A percentile compares a stretch with the other conserved stretches of the same genome.
Conservation (phyloP, 2,797 vertebrate genomes). For the Ctenopoma multispine region DNA sequence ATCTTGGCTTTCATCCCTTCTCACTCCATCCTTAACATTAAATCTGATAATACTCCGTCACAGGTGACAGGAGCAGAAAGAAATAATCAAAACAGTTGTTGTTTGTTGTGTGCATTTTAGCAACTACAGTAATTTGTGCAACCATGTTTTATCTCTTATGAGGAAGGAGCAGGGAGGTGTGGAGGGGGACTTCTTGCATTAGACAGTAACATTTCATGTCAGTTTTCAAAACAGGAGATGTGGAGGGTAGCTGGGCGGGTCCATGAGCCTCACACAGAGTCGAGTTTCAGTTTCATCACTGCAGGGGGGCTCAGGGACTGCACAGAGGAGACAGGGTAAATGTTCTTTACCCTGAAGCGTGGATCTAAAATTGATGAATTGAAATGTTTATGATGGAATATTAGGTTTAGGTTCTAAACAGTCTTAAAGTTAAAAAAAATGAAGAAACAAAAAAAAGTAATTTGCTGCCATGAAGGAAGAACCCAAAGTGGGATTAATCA, state of each 20-base stretch:
- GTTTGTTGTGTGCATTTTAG: not conserved
- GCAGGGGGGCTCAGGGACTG: constrained; percentile 15
- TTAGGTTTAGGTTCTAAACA: not conserved
- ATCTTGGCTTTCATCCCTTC: constrained; percentile 8
- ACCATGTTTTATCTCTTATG: constrained; percentile 10
- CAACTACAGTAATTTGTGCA: not conserved
- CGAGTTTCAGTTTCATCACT: constrained; percentile 36
- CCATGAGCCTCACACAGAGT: constrained; percentile 13
- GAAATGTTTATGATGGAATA: not conserved
- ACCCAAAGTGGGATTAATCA: too few species aligned
- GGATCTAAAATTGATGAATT: not conserved
- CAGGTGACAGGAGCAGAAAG: not conserved
- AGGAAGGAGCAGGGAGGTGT: constrained; percentile 1
- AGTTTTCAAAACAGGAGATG: constrained; percentile 9
- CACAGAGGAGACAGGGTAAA: constrained; percentile 6
- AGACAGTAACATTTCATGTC: constrained; percentile 15
- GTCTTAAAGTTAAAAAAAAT: too few species aligned
- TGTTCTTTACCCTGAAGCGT: not conserved
- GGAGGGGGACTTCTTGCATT: too few species aligned
- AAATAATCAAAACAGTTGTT: not conserved
- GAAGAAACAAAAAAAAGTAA: too few species aligned
- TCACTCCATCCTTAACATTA: constrained; percentile 8
- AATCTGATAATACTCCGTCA: constrained; percentile 2
- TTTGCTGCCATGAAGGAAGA: too few species aligned
- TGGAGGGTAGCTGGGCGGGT: constrained; percentile 16